Evolutionary conservation across 1,140 invertebrate genomes (phyloP).

Genomic region (Cyclargus thomasi): DNA sequence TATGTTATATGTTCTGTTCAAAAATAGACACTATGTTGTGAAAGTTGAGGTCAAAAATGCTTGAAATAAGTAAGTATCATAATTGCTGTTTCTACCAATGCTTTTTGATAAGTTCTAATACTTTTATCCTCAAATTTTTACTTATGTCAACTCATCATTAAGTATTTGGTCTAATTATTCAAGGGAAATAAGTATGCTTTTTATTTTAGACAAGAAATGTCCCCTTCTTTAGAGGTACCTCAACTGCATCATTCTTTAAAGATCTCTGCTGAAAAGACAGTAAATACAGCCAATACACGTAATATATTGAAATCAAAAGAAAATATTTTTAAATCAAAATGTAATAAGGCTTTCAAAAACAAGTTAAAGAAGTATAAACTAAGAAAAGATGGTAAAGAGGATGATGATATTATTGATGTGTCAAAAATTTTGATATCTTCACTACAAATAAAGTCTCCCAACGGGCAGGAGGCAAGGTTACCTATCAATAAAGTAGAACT

Average conservation of each 20-base stretch:
- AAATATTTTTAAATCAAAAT: constrained; percentile 46
- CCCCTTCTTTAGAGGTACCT: constrained; percentile 24
- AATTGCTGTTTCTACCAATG: neutral
- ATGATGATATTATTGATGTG: constrained; percentile 59
- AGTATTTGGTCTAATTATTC: neutral
- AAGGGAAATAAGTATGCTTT: neutral
- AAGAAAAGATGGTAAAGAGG: constrained; percentile 55
- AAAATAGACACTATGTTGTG: neutral
- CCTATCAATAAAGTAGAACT: constrained; percentile 23
- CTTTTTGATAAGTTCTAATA: neutral
- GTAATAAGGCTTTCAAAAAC: constrained; percentile 45
- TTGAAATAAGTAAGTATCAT: neutral
- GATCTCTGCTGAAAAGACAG: constrained; percentile 18
- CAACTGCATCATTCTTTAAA: constrained; percentile 16
- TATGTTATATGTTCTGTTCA: neutral
- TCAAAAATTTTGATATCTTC: constrained; percentile 44
- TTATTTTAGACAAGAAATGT: constrained; percentile 38
- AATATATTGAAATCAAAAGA: constrained; percentile 43
- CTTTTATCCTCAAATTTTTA: neutral
- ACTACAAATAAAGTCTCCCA: constrained; percentile 53
- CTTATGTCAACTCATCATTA: neutral
- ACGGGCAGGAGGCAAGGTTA: constrained; percentile 25
- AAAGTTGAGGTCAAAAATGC: neutral
- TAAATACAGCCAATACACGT: constrained; percentile 31
- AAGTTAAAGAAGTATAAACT: constrained; percentile 64